Evolutionary conservation across 1,140 invertebrate genomes (phyloP), one percentile per base, ranked within the genome.

Genomic region (Anoplophora glabripennis): DNA sequence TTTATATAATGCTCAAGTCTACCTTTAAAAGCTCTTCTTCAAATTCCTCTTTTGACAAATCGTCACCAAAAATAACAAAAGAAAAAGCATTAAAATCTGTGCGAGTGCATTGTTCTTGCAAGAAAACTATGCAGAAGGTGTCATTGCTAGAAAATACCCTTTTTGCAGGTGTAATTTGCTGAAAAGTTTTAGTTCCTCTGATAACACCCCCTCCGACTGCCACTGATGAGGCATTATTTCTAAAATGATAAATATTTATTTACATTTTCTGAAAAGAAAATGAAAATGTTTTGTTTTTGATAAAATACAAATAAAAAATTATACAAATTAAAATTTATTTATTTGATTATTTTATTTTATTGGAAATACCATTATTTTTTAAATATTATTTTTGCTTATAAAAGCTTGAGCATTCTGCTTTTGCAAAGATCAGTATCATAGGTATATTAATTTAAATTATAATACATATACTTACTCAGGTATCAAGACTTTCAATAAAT

Each of bases 141-240:
- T 61, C 61, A 45, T 67, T 61, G 15, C 7, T 46, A 3, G 49
- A 37, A 14, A 33, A 52, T 17, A 59, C 46, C 18, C 49, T 45
- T 21, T 61, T 45, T n/a, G 53, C 37, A 42, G 15, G 5, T 33
- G 46, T 49, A 1, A 58, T 21, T 15, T 64, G 41, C 21, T 57
- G 65, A 36, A 65, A 66, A 4, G 58, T 52, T 48, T 60, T 64
- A 10, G 59, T 62, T 14, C 61, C 58, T 33, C 54, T 53, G 14
- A 68, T 64, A 10, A 70, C 53, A 4, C 68, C 68, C 18, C 68
- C 68, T 33, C 60, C 68, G n/a, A 67, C 12, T 15, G 68, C 68
- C 3, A 67, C 55, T 18, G 49, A 54, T 37, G 38, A 9, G n/a
- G 44, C 57, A 36, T 59, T 47, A 35, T 53, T 15, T 42, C 67